Conservation (phyloP, 2,797 vertebrate species). For the Moxostoma hubbsi region DNA sequence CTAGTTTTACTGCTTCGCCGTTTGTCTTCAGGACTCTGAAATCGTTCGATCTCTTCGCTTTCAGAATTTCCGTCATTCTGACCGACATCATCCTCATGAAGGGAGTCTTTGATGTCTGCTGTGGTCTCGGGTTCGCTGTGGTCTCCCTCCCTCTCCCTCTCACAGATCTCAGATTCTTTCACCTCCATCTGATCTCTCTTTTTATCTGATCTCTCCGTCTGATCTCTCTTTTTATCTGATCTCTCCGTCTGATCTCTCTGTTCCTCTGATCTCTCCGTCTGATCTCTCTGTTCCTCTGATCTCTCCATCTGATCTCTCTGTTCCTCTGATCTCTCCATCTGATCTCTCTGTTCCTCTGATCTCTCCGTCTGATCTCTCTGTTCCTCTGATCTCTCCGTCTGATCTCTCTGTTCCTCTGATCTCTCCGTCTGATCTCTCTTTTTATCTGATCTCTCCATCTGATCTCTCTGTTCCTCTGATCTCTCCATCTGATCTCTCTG, state of each 20-base stretch:
- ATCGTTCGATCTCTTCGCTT: slow-evolving; percentile 11
- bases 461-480: too few relatives aligned
- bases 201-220: neutral
- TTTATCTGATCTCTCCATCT: neutral
- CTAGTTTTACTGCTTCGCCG: neutral
- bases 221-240: neutral
- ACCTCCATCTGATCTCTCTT: too few relatives aligned
- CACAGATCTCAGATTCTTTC: too few relatives aligned
- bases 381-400: too few relatives aligned
- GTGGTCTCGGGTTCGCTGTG: neutral
- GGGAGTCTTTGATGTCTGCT: neutral
- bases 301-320: too few relatives aligned
- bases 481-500: neutral
- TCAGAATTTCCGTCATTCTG: neutral
- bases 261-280: neutral
- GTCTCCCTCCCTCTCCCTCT: too few relatives aligned
- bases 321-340: too few relatives aligned
- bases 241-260: neutral
- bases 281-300: too few relatives aligned
- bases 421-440: too few relatives aligned
- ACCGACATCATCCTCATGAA: neutral
- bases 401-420: neutral
- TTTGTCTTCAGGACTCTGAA: neutral
- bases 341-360: too few relatives aligned
- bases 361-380: too few relatives aligned